Percentiles rank a stretch among this genome's conserved stretches.
Conservation (phyloP, 2,888 invertebrate genomes). For the Lymantria dispar region DNA sequence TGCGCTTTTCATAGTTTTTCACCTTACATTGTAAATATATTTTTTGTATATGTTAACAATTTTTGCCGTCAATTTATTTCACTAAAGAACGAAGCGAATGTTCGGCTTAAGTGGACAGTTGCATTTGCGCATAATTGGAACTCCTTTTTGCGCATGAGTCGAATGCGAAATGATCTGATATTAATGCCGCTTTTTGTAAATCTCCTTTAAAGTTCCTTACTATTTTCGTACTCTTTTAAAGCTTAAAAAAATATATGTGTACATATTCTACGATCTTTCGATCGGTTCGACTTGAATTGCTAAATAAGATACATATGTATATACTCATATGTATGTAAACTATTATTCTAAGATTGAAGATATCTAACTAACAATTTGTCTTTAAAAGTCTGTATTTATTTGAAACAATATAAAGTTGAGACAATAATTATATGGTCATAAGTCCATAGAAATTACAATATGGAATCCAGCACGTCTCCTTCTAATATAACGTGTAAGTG, state of each 20-base stretch:
- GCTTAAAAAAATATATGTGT: not conserved
- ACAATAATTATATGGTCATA: conserved; percentile 24
- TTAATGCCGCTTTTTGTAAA: conserved; percentile 66
- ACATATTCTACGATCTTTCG: too few relatives aligned
- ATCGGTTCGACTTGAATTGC: too few relatives aligned
- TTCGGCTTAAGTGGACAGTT: conserved; percentile 63
- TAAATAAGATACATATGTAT: too few relatives aligned
- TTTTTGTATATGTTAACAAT: conserved; percentile 48
- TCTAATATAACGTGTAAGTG: conserved; percentile 33
- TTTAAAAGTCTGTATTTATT: conserved; percentile 25
- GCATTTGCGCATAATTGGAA: conserved; percentile 76
- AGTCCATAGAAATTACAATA: conserved; percentile 27
- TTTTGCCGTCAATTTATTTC: conserved; percentile 62
- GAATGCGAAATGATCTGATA: conserved; percentile 69
- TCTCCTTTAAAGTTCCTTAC: conserved; percentile 41
- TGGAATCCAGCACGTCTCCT: conserved; percentile 41
- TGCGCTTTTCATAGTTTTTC: conserved; percentile 65
- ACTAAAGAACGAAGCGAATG: conserved; percentile 56
- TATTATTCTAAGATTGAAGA: conserved; percentile 16
- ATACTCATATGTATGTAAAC: conserved; percentile 5
- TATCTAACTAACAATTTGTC: conserved; percentile 10
- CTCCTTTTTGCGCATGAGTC: conserved; percentile 66
- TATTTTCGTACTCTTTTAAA: conserved; percentile 40
- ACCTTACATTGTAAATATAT: conserved; percentile 44
- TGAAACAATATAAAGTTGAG: conserved; percentile 27